These are phyloP conservation scores for Passer domesticus DNA, from an alignment of 2,113 vertebrate genomes.

Conservation along the genomic window DNA sequence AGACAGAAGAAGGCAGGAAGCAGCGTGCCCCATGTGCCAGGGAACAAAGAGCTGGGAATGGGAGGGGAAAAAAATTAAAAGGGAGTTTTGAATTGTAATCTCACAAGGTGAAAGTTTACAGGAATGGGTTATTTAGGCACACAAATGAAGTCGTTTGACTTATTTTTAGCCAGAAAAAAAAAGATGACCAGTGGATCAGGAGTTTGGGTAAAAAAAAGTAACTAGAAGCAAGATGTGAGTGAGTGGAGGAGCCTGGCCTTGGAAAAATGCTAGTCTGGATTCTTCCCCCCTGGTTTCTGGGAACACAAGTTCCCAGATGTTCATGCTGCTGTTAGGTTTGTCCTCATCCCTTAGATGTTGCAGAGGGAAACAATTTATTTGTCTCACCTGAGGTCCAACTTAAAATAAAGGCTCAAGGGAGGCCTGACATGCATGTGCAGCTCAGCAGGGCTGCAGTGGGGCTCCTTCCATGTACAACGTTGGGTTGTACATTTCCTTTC, in stretches of 20 bases:
- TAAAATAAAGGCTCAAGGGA: neutral
- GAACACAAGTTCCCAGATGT: neutral
- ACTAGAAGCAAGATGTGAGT: neutral
- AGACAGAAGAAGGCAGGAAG: neutral
- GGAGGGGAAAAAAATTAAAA: neutral
- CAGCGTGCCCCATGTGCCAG: neutral
- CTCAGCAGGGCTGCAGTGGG: neutral
- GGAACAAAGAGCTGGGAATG: neutral
- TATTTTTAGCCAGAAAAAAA: slow-evolving; percentile 12
- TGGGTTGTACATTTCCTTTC: neutral
- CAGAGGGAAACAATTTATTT: neutral
- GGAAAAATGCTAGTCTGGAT: neutral
- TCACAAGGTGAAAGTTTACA: neutral
- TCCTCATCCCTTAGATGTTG: neutral
- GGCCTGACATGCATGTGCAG: accelerated
- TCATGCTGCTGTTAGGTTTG: neutral
- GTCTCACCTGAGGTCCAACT: neutral
- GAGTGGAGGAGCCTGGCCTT: neutral
- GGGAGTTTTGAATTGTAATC: neutral
- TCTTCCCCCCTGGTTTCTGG: neutral
- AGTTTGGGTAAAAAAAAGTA: neutral
- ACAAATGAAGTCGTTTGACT: neutral
- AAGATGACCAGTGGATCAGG: neutral
- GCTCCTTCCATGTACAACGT: neutral
- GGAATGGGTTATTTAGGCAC: neutral